Evolutionary conservation across 64 coral and sea anemone genomes (phyloP), one percentile per base, ranked within the genome.

Genomic region (Porites lutea): DNA sequence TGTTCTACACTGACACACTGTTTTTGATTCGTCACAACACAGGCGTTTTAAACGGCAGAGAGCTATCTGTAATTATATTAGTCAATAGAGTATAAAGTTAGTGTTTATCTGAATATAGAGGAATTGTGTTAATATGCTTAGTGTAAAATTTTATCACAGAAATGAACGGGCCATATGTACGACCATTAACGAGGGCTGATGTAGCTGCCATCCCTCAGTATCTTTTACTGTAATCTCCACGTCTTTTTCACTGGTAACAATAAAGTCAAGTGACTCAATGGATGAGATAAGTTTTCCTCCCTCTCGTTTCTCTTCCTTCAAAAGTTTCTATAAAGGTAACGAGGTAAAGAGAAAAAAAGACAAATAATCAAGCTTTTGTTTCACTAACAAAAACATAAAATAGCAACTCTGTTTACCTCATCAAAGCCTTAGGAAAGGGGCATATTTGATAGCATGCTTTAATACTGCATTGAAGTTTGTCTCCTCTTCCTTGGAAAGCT

Each of bases 251-350:
- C 27, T 62, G 78, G 54, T 58, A 3, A 82, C 78, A 63, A 27
- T 63, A 27, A 82, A 82, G 57, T 62, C 58, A 44, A 82, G 22
- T 6, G 78, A 63, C 46, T 82, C 78, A 15, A 82, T 82, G 5
- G 78, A 82, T 62, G 78, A 82, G n/a, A 82, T 64, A 12, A 82
- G 55, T 63, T 47, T 82, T 61, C 78, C 57, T 82, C 78, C 78
- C 46, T 62, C 13, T 6, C 63, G 2, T 6, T 63, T 22, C 54
- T 82, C 78, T 6, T 14, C 15, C 11, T 4, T 44, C 78, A 18
- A 63, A 54, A 82, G 14, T 43, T 14, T 43, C 78, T 82, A n/a
- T 82, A 45, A 82, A 47, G 7, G 46, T 82, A 57, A 57, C 54
- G 54, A 6, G 12, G 12, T 9, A 7, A 57, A 12, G 12, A 57